A percentile compares a stretch with the other conserved stretches of the same genome.
phyloP scores from a whole-genome alignment of 2,888 invertebrate species.

The Pimpla rufipes region DNA sequence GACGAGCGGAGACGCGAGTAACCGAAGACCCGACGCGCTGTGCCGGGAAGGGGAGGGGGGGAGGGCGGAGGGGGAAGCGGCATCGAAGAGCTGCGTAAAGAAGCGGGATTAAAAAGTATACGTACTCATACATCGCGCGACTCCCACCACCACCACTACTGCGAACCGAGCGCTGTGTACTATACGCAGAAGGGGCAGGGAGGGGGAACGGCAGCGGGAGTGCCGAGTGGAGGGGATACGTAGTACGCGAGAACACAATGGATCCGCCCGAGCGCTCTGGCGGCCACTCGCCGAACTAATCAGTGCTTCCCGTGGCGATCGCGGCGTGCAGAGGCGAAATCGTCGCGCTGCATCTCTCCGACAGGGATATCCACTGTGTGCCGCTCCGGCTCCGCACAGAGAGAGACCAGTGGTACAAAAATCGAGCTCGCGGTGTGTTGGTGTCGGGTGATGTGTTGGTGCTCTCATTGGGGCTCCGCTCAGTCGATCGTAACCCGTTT shows the following conservation, averaged over 20 bases:
- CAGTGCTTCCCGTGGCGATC: slow-evolving; percentile 70
- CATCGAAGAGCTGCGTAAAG: slow-evolving; percentile 8
- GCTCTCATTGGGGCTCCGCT: not conserved
- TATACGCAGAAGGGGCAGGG: slow-evolving; percentile 27
- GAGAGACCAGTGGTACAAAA: not conserved
- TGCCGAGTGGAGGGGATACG: slow-evolving; percentile 13
- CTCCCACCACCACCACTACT: not conserved
- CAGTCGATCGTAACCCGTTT: slow-evolving; percentile 28
- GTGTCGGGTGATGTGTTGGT: not conserved
- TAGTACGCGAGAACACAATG: slow-evolving; percentile 70
- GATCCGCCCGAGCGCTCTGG: slow-evolving; percentile 76
- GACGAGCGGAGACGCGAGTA: slow-evolving; percentile 10
- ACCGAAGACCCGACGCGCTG: slow-evolving; percentile 13
- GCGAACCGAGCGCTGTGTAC: slow-evolving; percentile 20
- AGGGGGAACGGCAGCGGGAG: slow-evolving; percentile 24
- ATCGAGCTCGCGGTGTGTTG: not conserved
- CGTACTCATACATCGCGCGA: not conserved
- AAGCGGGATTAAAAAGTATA: slow-evolving; percentile 19
- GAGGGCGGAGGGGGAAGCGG: not conserved
- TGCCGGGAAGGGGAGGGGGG: too few species aligned
- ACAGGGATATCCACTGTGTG: slow-evolving; percentile 11
- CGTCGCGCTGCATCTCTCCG: slow-evolving; percentile 51
- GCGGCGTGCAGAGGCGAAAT: slow-evolving; percentile 64
- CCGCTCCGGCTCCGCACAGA: not conserved
- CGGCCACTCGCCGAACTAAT: slow-evolving; percentile 75